Evolutionary conservation across 2,113 vertebrate species (phyloP).

Genomic region (Isurus oxyrinchus): DNA sequence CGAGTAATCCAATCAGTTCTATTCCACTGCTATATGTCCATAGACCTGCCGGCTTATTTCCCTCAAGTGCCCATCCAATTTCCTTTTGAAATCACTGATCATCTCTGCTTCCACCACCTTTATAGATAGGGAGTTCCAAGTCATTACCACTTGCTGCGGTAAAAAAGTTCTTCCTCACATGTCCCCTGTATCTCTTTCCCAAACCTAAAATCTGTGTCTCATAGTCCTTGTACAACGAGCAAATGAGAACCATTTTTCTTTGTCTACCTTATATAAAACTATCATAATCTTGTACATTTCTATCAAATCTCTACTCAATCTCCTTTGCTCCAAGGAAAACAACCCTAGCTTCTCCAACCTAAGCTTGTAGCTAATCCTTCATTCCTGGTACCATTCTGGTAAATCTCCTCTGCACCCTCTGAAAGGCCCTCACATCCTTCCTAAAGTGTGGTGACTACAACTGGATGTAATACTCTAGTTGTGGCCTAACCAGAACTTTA

Average conservation of each 20-base stretch:
- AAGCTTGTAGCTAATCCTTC: background rate
- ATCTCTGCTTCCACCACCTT: background rate
- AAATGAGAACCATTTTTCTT: background rate
- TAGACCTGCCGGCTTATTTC: too few relatives aligned
- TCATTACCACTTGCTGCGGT: background rate
- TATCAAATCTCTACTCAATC: background rate
- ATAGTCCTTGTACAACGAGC: too few relatives aligned
- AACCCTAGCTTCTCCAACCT: background rate
- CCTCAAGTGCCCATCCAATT: background rate
- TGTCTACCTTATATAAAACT: background rate
- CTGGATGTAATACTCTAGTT: background rate
- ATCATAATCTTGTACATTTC: background rate
- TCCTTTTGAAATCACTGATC: background rate
- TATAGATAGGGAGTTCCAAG: background rate
- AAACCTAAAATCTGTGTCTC: background rate
- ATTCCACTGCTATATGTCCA: too few relatives aligned
- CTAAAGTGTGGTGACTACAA: background rate
- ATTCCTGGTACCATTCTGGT: background rate
- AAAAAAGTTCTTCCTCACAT: background rate
- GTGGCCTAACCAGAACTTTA: background rate
- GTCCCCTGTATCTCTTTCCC: background rate
- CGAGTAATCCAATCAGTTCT: background rate
- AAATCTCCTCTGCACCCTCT: background rate
- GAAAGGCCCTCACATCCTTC: background rate
- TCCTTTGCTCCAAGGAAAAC: background rate